Evolutionary conservation across 2,888 invertebrate species (phyloP).

Genomic region (Rugalucina vietnamica): DNA sequence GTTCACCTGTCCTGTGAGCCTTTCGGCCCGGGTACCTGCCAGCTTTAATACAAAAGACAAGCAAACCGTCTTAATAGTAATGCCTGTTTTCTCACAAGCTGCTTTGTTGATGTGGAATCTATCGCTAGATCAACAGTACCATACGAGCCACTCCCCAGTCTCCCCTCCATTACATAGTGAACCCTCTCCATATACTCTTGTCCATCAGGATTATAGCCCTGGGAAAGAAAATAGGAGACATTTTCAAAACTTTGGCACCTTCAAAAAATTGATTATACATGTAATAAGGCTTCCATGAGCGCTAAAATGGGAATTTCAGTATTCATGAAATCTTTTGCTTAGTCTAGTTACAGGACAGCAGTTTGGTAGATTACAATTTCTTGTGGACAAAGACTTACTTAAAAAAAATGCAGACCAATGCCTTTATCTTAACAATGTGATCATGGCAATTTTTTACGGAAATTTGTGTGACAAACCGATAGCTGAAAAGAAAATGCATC

Average conservation of each 20-base stretch:
- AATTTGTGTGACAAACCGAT: not conserved
- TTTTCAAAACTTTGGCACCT: no score
- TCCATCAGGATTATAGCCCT: slow-evolving; percentile 20
- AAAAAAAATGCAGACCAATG: not conserved
- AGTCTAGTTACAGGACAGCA: not conserved
- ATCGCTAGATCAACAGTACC: slow-evolving; percentile 21
- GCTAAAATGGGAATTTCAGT: not conserved
- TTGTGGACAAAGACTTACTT: not conserved
- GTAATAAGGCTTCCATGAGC: not conserved
- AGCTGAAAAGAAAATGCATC: not conserved
- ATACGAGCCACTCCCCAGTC: slow-evolving; percentile 27
- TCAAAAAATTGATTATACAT: not conserved
- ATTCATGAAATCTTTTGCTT: not conserved
- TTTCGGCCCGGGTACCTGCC: no score
- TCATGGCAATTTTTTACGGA: not conserved
- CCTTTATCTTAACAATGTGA: not conserved
- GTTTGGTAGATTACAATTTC: not conserved
- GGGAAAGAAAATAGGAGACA: not conserved
- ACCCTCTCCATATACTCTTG: not conserved
- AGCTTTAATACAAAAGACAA: no score
- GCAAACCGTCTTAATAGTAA: no score
- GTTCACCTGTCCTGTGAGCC: not conserved
- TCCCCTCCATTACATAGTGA: slow-evolving; percentile 6
- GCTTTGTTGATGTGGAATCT: slow-evolving; percentile 19
- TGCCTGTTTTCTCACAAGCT: slow-evolving; percentile 31